Evolutionary conservation across 2,888 invertebrate species (phyloP), one percentile per base, ranked within the genome.

Genomic region (Tinea semifulvella): DNA sequence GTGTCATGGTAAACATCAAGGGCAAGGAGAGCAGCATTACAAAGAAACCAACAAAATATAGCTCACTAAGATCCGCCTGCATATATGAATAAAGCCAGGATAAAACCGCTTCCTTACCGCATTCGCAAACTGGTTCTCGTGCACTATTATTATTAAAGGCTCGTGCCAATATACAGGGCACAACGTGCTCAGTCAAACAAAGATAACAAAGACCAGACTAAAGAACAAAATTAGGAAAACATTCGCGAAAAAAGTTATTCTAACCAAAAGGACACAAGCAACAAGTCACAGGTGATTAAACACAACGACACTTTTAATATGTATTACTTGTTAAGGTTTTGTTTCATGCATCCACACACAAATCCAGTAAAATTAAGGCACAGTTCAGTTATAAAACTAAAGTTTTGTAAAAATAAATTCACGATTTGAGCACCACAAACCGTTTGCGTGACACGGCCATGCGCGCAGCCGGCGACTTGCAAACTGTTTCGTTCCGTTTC

Each of bases 391-490:
- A 57, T 62, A 60, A 65, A 63, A 56, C 64, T 57, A 61, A 65
- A 61, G 60, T 53, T 58, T 54, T 62, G 58, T 61, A 63, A 63
- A 64, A 63, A 65, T 68, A 64, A 67, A 62, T 65, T 65, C 63
- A 68, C 69, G 66, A 65, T 60, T 72, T 67, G 70, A 72, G 65
- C 71, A 65, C 60, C 67, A 74, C 72, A 53, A 57, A 75, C 75
- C 65, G 68, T 66, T 27, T 65, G 70, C 71, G 57, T 62, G 52
- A 16, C 38, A 22, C 77, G 62, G 63, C 75, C 76, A 64, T 57
- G 70, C 77, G 62, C 75, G 64, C 49, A 64, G 77, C 79, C 79
- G 79, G 79, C 79, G 71, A 73, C 77, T 80, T 66, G 77, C 77
- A 75, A 77, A 80, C 79, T 35, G 27, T 68, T 74, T 65, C 61